These are phyloP conservation scores for Nasonovia ribisnigri DNA, from an alignment of 2,888 invertebrate species.

Conservation along the genomic window DNA sequence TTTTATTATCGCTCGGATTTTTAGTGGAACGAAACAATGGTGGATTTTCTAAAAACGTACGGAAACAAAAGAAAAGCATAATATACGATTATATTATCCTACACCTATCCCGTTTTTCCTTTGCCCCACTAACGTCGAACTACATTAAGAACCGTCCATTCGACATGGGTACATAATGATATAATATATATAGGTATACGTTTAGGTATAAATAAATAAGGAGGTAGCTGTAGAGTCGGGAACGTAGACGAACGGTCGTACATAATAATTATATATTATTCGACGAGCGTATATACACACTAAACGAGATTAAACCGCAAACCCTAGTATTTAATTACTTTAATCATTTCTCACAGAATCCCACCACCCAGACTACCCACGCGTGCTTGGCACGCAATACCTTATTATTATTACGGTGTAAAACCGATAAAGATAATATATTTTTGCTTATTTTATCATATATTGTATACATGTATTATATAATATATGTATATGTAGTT, in stretches of 20 bases:
- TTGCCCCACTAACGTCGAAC: neutral
- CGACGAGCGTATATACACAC: neutral
- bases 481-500: neutral
- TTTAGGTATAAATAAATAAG: neutral
- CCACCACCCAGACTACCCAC: neutral
- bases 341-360: neutral
- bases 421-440: neutral
- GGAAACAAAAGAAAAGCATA: neutral
- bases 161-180: neutral
- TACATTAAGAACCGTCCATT: neutral
- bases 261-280: neutral
- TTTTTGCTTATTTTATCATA: neutral
- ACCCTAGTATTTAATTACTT: neutral
- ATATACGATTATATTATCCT: neutral
- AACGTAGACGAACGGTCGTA: neutral
- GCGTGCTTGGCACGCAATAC: neutral
- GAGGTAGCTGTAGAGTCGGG: neutral
- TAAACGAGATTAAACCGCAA: constrained; percentile 6
- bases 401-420: neutral
- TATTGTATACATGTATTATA: neutral
- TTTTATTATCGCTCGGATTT: neutral
- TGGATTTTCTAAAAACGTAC: neutral
- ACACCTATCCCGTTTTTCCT: neutral
- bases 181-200: neutral
- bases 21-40: neutral